These are phyloP conservation scores for Drosophila mimica DNA, from an alignment of 2,888 invertebrate species.

Conservation along the genomic window DNA sequence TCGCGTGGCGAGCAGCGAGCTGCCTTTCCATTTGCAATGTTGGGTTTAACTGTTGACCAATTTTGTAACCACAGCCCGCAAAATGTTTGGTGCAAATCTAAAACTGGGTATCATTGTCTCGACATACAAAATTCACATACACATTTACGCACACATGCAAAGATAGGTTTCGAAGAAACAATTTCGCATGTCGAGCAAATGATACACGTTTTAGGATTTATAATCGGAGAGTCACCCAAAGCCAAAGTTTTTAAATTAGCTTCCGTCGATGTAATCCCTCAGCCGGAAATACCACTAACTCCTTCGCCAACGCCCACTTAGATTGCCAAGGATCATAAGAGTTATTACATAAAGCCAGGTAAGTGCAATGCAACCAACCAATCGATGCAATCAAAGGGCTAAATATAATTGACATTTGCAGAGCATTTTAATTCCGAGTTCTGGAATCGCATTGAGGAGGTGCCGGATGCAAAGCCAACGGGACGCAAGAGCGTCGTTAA, in stretches of 20 bases:
- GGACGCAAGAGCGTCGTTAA: constrained; percentile 60
- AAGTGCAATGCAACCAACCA: neutral
- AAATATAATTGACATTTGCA: constrained; percentile 13
- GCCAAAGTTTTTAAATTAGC: constrained; percentile 20
- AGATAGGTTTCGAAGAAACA: neutral
- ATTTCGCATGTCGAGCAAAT: neutral
- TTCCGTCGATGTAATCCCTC: constrained; percentile 3
- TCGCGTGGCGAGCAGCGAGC: too few relatives aligned
- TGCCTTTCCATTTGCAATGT: too few relatives aligned
- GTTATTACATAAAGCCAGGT: constrained; percentile 51
- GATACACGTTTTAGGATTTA: constrained; percentile 1
- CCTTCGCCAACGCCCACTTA: constrained; percentile 51
- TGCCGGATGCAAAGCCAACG: constrained; percentile 48
- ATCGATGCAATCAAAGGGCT: neutral
- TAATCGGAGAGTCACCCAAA: constrained; percentile 26
- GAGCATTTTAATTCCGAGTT: constrained; percentile 49
- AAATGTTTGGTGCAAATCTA: neutral
- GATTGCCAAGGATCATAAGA: constrained; percentile 35
- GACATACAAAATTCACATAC: neutral
- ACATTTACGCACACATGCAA: neutral
- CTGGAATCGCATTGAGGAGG: constrained; percentile 66
- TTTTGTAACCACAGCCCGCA: neutral
- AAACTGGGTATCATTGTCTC: neutral
- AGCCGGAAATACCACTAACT: constrained; percentile 14
- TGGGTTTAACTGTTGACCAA: neutral